Conservation (phyloP, 1,140 invertebrate genomes). For the Eulimnadia texana region DNA sequence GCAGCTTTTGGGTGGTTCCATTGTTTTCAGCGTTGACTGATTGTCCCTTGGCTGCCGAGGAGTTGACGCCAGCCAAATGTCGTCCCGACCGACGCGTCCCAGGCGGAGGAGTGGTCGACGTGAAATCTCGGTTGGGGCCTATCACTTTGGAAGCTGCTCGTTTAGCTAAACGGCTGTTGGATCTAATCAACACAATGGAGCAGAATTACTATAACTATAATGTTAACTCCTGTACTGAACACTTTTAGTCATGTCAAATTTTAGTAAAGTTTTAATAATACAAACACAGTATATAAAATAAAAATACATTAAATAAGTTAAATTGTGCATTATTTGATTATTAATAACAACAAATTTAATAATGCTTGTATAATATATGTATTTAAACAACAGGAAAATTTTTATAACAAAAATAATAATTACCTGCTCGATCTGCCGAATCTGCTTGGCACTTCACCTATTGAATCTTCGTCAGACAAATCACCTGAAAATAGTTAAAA, state of each 20-base stretch:
- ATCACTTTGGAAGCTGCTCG: slow-evolving; percentile 1
- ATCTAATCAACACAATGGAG: not conserved
- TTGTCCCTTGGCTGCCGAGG: not conserved
- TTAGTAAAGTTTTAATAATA: no score
- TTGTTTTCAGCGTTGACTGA: slow-evolving; percentile 1
- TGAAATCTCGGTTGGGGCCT: not conserved
- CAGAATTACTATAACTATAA: not conserved
- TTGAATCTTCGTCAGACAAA: slow-evolving; percentile 1
- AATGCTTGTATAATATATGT: no score
- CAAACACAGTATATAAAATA: no score
- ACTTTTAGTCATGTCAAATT: no score
- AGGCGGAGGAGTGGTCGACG: not conserved
- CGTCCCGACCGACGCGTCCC: not conserved
- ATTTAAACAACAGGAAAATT: no score
- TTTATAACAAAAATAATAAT: no score
- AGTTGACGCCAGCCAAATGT: not conserved
- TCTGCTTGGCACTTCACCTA: not conserved
- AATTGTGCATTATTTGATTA: no score
- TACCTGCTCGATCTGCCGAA: slow-evolving; percentile 4
- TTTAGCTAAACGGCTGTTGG: not conserved
- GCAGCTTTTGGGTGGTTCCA: not conserved
- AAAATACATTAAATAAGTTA: no score
- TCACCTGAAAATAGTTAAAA: slow-evolving; percentile 5
- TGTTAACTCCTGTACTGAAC: no score
- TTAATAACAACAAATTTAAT: no score